Base-by-base conservation (phyloP, 2,888 invertebrate species). In the Epirrhoe alternata region DNA sequence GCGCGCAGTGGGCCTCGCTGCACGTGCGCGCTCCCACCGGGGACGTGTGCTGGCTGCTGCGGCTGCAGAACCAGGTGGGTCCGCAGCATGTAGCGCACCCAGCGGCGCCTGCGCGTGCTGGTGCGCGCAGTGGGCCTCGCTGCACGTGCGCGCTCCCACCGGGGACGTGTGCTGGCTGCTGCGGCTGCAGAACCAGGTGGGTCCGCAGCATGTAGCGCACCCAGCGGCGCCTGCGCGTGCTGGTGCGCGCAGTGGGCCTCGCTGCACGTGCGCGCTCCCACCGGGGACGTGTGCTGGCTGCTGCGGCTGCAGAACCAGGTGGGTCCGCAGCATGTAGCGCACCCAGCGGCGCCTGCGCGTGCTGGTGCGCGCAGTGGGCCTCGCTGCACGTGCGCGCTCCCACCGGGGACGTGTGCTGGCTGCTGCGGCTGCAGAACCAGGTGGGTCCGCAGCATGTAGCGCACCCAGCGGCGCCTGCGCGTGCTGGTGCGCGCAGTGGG, bases 201-300 rank as follows among this genome's bases (percentile, higher is more conserved):
- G 70, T 92, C 6, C 35, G 35, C 1, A 1, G 2, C 35, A 24
- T 35, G 7, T 35, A 6, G 35, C 35, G n/a, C n/a, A n/a, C n/a
- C n/a, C 35, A 12, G 88, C 89, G 77, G 92, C 91, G 93, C 94
- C 50, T 97, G 97, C 77, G 95, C 95, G 53, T 98, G 99, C 86
- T 98, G 98, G 96, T 98, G 98, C 89, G 97, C 97, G 76, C 96
- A 96, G 65, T 99, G 99, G 99, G 98, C 98, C 0, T 98, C 99
- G 86, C 85, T 94, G 79, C 95, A 96, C 86, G 96, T 99, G 75
- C 95, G 98, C 73, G 95, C 98, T 71, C 97, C 98, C 58, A 97
- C 98, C 66, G 97, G 99, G 6, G 97, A 98, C 87, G 96, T 97
- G 81, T 97, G 98, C 12, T 99, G 98, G 98, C 96, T 98, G 84